Evolutionary conservation across 2,113 vertebrate genomes (phyloP), one percentile per base, ranked within the genome.

Genomic region (Tapirus terrestris): DNA sequence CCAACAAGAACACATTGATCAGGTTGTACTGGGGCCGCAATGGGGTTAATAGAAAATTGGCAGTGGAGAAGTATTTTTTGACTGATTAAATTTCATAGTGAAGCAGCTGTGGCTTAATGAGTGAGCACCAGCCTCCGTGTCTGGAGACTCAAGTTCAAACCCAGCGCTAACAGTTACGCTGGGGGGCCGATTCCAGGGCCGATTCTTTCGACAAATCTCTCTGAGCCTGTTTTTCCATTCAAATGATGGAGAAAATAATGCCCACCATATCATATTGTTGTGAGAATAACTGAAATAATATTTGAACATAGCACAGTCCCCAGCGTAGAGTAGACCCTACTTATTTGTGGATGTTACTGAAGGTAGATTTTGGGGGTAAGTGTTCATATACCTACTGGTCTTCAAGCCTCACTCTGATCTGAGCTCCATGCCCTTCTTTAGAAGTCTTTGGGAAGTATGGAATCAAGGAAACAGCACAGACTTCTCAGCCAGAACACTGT

Each of bases 101-200:
- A 82, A 33, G 23, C 51, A 86, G 67, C 36, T 93, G 43, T 86
- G 51, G 39, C 67, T 96, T 95, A 67, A 94, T 95, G 76, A 96
- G 91, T 33, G 67, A 81, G 73, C 67, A 75, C 81, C n/a, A 56
- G 39, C 29, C 39, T 72, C 58, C 72, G 72, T 67, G 31, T 83
- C 95, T 70, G 31, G 63, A 94, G 48, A 91, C 27, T 43, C 56
- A 63, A 65, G 77, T 97, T 93, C 72, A 94, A 96, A 86, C 14
- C 36, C 56, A 68, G 14, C 39, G 48, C 6, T 65, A 85, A 87
- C 48, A 39, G 11, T 81, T 60, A 36, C 60, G 88, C n/a, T n/a
- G n/a, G n/a, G n/a, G n/a, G n/a, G n/a, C n/a, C n/a, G n/a, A n/a
- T n/a, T n/a, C n/a, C n/a, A n/a, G n/a, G n/a, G n/a, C n/a, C n/a